These are phyloP conservation scores for Zaprionus capensis DNA, from an alignment of 1,140 invertebrate genomes.

Conservation along the genomic window DNA sequence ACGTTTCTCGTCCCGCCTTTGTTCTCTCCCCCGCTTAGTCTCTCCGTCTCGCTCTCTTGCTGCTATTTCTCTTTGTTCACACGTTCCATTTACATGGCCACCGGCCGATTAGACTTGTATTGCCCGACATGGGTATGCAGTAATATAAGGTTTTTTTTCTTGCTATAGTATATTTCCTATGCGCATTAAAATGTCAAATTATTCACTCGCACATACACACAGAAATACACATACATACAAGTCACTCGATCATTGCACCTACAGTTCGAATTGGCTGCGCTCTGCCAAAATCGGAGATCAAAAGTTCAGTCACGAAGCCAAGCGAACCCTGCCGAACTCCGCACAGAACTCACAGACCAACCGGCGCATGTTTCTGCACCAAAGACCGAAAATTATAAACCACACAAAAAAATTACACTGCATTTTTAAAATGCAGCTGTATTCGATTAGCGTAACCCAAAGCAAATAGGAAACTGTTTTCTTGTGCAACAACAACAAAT, in stretches of 20 bases:
- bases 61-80: slow-evolving; percentile 66
- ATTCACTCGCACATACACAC: slow-evolving; percentile 42
- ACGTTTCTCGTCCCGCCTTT: slow-evolving; percentile 16
- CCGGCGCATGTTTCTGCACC: slow-evolving; percentile 46
- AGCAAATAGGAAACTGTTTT: background rate
- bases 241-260: slow-evolving; percentile 75
- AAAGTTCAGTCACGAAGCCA: slow-evolving; percentile 76
- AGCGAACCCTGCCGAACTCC: slow-evolving; percentile 33
- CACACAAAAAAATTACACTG: slow-evolving; percentile 35
- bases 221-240: slow-evolving; percentile 15
- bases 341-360: slow-evolving; percentile 65
- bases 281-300: slow-evolving; percentile 66
- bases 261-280: slow-evolving; percentile 47
- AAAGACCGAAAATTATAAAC: slow-evolving; percentile 25
- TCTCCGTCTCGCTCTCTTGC: slow-evolving; percentile 38
- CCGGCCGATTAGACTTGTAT: slow-evolving; percentile 46
- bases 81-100: slow-evolving; percentile 78
- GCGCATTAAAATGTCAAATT: slow-evolving; percentile 77
- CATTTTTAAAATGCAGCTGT: slow-evolving; percentile 38
- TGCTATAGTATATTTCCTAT: slow-evolving; percentile 61
- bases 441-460: slow-evolving; percentile 14
- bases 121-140: slow-evolving; percentile 14
- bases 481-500: slow-evolving; percentile 4
- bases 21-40: slow-evolving; percentile 9
- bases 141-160: slow-evolving; percentile 4